Evolutionary conservation across 2,113 vertebrate genomes (phyloP), one percentile per base, ranked within the genome.

Genomic region (Phoenicopterus ruber): DNA sequence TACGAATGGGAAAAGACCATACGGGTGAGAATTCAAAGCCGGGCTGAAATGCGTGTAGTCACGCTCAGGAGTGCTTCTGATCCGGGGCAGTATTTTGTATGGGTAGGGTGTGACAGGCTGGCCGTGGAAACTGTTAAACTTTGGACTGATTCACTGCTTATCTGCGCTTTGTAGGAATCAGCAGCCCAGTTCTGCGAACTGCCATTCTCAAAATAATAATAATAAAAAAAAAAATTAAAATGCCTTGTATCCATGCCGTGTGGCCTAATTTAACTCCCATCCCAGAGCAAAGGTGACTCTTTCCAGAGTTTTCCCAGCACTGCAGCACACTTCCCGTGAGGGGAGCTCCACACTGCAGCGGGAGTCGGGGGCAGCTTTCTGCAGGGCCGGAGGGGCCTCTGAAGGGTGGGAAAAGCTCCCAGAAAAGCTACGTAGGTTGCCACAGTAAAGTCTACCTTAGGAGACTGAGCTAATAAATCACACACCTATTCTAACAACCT

Each of bases 11-110:
- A 31, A 15, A 7, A 24, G 47, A 17, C 22, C 17, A 0, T 0
- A 7, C 1, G 10, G 16, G 65, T 9, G n/a, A 11, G 57, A 6
- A 26, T 9, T 22, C 1, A 1, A 17, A 89, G 40, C 19, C 20
- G 6, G 32, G 31, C 46, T 29, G 59, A 11, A 9, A 5, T 1
- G 61, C 2, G 50, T 11, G 24, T 1, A 7, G 87, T 24, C 7
- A 0, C 14, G 1, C 0, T 2, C 4, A 0, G 49, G 40, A 61
- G 15, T 7, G 42, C 17, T 6, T 5, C 62, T 26, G 40, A 14
- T 10, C 14, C 14, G 0, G 34, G 31, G 15, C 4, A 0, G 7
- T 12, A 1, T 40, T 82, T 20, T 11, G 20, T 7, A 2, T 4
- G 40, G 38, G 2, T 5, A 16, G 79, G 47, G 82, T 62, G 88